These are phyloP conservation scores for Sanderia malayensis DNA, from an alignment of 30 jellyfish, hydroid and myxozoan genomes.

Conservation along the genomic window DNA sequence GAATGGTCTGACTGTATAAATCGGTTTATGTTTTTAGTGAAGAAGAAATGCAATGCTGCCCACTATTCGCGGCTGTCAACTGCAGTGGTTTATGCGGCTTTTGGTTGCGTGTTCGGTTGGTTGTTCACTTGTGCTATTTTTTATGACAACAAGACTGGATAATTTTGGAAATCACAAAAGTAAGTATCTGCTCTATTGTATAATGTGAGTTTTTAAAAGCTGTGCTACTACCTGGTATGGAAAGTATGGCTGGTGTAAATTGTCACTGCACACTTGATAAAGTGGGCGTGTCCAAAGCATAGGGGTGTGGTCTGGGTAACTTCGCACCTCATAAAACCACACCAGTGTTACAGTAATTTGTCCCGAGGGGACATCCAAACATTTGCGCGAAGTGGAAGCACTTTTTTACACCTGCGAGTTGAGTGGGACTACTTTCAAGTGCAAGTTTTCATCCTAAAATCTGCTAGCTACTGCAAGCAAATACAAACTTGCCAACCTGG, in stretches of 20 bases:
- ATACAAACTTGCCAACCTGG: too few species aligned
- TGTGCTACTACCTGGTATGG: not conserved
- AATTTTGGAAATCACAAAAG: not conserved
- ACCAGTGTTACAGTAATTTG: not conserved
- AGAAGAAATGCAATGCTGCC: not conserved
- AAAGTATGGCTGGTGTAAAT: not conserved
- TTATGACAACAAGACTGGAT: conserved; percentile 40
- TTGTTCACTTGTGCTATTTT: conserved; percentile 31
- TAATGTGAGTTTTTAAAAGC: too few species aligned
- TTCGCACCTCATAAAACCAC: not conserved
- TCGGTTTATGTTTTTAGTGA: too few species aligned
- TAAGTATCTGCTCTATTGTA: too few species aligned
- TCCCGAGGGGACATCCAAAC: too few species aligned
- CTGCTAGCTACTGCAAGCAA: too few species aligned
- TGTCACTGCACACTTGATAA: too few species aligned
- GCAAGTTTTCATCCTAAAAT: too few species aligned
- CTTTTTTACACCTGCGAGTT: too few species aligned
- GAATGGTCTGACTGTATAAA: too few species aligned
- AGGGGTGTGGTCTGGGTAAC: not conserved
- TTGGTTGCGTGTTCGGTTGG: conserved; percentile 45
- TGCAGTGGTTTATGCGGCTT: conserved; percentile 26
- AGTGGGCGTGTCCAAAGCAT: not conserved
- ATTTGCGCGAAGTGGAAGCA: too few species aligned
- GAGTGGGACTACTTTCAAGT: too few species aligned
- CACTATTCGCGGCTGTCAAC: not conserved